phyloP scores from a whole-genome alignment of 2,888 invertebrate species.

The Spilarctia lutea region DNA sequence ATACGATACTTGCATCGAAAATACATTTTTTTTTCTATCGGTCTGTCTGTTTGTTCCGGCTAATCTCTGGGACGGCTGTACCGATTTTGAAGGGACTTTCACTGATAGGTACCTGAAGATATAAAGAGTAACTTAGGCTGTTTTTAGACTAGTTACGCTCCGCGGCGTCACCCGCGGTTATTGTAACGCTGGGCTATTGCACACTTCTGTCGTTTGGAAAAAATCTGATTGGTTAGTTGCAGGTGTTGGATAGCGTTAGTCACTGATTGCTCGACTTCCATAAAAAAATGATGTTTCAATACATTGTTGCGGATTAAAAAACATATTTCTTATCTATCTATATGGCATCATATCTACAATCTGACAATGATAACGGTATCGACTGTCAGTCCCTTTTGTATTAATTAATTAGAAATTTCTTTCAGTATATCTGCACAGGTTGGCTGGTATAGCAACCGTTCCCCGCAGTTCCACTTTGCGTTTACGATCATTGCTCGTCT shows the following conservation, averaged over 20 bases:
- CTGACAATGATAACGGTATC: neutral
- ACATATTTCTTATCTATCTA: neutral
- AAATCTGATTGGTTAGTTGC: neutral
- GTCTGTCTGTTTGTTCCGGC: too few relatives aligned
- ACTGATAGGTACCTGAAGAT: too few relatives aligned
- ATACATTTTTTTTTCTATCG: too few relatives aligned
- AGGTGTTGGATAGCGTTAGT: neutral
- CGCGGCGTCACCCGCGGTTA: too few relatives aligned
- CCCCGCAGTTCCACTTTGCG: neutral
- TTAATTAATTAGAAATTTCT: neutral
- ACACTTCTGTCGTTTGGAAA: neutral
- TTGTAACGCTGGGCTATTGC: too few relatives aligned
- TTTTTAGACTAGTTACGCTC: too few relatives aligned
- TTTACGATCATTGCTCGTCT: neutral
- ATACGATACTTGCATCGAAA: too few relatives aligned
- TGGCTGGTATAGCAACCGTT: neutral
- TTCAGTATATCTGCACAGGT: neutral
- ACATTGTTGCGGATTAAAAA: neutral
- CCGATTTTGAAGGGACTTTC: too few relatives aligned
- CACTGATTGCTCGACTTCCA: neutral
- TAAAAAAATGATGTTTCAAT: neutral
- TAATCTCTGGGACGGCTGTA: too few relatives aligned
- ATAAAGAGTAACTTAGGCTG: too few relatives aligned
- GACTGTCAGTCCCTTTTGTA: neutral
- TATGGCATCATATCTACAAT: neutral